Base-by-base conservation (phyloP, 2,888 invertebrate species). In the Rhyacophila evoluta region DNA sequence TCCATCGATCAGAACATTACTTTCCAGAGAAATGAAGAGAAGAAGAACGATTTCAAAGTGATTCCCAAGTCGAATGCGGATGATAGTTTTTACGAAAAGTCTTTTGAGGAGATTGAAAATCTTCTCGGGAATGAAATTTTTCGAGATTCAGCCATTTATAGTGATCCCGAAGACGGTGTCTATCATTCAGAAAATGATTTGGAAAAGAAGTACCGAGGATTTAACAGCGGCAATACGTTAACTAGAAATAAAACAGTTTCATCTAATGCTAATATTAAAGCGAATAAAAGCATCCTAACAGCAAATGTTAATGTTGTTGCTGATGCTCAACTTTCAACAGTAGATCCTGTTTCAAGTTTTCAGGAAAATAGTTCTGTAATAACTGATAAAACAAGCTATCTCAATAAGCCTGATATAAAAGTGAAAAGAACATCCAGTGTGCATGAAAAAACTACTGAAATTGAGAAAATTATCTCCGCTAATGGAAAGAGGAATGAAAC, bases 71-170 rank as follows among this genome's bases (percentile, higher is more conserved):
- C 72, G 12, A 88, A 86, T 83, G 88, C 92, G 27, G 92, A 92
- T 73, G 93, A 94, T 82, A 93, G 94, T 83, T 94, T 92, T 84
- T 95, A 95, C 84, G 95, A 95, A 85, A 92, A 93, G 83, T 92
- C 94, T 0, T 94, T 94, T 84, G 94, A 94, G 84, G 93, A 92
- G 37, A 93, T 95, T 37, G 95, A 95, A 85, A 92, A 92, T 78
- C 89, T 94, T 37, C 86, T 91, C 76, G 91, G 92, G 79, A 91
- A 89, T 36, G 94, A 93, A 83, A 90, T 92, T 0, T 95, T 95
- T 84, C 91, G 95, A 84, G 96, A 96, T 85, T 95, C 95, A 74
- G 95, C 95, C 81, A 94, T 95, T 83, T 95, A 95, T 86, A 95
- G 95, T 81, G 95, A 95, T 84, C 92, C 91, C 81, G 93, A 94